Conservation (phyloP, 2,888 invertebrate genomes). For the Cataglyphis altisquamis region DNA sequence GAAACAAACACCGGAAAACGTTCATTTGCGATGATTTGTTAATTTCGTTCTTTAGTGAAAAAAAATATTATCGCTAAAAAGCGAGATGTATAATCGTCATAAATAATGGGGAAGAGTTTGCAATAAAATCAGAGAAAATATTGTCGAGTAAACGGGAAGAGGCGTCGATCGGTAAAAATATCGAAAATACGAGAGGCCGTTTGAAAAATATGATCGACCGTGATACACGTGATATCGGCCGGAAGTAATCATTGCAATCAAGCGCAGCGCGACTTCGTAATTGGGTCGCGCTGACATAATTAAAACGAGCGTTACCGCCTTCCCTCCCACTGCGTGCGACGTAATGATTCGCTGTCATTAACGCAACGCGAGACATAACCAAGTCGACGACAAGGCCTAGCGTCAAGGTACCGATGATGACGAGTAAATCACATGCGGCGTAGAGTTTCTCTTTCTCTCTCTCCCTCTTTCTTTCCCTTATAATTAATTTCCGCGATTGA, state of each 20-base stretch:
- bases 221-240: conserved; percentile 9
- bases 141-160: background rate
- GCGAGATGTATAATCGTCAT: no score
- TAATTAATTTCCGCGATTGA: conserved; percentile 49
- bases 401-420: background rate
- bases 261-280: conserved; percentile 22
- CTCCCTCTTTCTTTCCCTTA: background rate
- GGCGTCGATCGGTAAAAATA: background rate
- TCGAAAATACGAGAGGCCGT: background rate
- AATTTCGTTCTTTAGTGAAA: background rate
- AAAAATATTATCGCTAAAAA: background rate
- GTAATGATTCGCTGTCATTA: conserved; percentile 30
- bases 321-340: background rate
- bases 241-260: conserved; percentile 7
- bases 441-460: background rate
- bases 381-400: conserved; percentile 24
- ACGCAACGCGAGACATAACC: conserved; percentile 7
- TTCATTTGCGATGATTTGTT: background rate
- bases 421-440: background rate
- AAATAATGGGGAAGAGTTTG: background rate
- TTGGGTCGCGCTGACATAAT: conserved; percentile 31
- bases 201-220: background rate
- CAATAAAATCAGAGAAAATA: background rate
- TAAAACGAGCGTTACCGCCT: conserved; percentile 19
- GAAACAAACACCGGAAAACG: conserved; percentile 1